Evolutionary conservation across 2,888 invertebrate genomes (phyloP), one percentile per base, ranked within the genome.

Genomic region (Drosophila emarginata): DNA sequence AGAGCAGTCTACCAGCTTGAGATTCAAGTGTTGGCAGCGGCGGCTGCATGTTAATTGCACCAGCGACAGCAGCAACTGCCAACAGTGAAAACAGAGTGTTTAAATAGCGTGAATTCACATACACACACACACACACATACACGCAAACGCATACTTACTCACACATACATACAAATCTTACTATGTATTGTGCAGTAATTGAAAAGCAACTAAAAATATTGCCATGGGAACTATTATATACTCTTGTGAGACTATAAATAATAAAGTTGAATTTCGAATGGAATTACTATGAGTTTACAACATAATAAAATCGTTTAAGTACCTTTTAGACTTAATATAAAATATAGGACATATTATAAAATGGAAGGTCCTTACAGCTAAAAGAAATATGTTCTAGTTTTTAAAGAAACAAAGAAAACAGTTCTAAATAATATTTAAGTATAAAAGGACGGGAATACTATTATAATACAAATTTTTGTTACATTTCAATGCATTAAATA

Each of bases 101-200:
- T 86, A 83, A 83, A 83, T 77, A 78, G 77, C 87, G 79, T 70
- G 71, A 80, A 83, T 74, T 68, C 67, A 21, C 72, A 53, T 64
- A 70, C 59, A 56, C 72, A 39, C 12, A 23, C 58, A 51, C 64
- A 60, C 39, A 26, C 58, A 59, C 54, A 64, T 51, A 63, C 45
- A 56, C 64, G 52, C 28, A 23, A n/a, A n/a, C 36, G 58, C 18
- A 52, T 50, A 56, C 40, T 50, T 23, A 62, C 37, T 51, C n/a
- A 9, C 14, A 32, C 61, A 32, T 15, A 62, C 64, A 32, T 32
- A 62, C 18, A 59, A 66, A 52, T 60, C 58, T 45, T 15, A 58
- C 72, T 72, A 37, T 68, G 70, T 64, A 72, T 74, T 78, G 76
- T 71, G 57, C 54, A 67, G 6, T 77, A 83, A 78, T 80, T 77